Percentiles rank a stretch among this genome's conserved stretches.
Conservation (phyloP, 1,140 invertebrate species). For the Bombus huntii region DNA sequence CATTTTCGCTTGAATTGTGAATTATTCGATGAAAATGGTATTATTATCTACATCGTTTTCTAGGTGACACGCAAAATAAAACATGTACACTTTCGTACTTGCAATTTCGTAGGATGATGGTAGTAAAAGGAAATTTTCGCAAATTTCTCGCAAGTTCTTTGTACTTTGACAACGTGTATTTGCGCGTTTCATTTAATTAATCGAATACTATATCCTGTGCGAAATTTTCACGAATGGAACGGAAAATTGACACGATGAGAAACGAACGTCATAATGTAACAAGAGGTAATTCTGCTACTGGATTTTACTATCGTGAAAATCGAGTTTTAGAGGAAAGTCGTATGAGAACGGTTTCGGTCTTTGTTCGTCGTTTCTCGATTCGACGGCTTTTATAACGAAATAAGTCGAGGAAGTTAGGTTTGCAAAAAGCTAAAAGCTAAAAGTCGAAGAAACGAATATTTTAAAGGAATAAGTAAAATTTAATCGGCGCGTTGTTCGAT, state of each 20-base stretch:
- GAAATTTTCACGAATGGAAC: not conserved
- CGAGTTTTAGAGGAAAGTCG: not conserved
- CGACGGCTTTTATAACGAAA: not conserved
- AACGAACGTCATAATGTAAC: not conserved
- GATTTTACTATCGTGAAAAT: not conserved
- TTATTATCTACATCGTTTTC: not conserved
- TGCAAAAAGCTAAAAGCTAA: not conserved
- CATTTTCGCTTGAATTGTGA: not conserved
- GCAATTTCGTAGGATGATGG: not conserved
- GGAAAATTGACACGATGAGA: not conserved
- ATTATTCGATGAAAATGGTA: not conserved
- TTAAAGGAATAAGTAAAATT: not conserved
- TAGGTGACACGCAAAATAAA: not conserved
- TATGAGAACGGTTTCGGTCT: not conserved
- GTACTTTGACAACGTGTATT: not conserved
- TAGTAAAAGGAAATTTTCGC: not conserved
- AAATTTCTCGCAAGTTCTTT: too few relatives aligned
- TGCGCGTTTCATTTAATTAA: not conserved
- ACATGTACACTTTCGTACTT: too few relatives aligned
- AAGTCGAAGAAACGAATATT: not conserved
- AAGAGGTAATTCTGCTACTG: not conserved
- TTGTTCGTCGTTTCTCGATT: not conserved
- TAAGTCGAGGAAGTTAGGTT: not conserved
- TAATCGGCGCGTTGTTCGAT: not conserved
- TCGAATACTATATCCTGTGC: not conserved